Base-by-base conservation (phyloP, 2,888 invertebrate genomes). In the Epirrhoe tristata region DNA sequence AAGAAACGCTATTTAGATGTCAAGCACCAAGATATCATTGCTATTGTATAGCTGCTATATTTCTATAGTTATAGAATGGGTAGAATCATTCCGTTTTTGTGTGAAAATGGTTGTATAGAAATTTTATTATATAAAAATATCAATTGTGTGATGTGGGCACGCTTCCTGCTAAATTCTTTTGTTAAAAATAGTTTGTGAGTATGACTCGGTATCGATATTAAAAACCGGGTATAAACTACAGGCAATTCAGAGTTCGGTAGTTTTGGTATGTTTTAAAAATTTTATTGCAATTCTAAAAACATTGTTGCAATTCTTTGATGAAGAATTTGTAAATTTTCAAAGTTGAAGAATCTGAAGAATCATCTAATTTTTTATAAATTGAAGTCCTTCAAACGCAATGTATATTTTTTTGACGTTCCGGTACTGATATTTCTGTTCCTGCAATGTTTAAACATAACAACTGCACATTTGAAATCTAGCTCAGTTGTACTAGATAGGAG, bases 1-100 rank as follows among this genome's bases (percentile, higher is more conserved):
- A 36, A 39, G 64, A 64, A 43, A 52, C 51, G 53, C 46, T 51
- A 59, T 55, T 51, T 32, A 39, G 54, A 52, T 59, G 46, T 16
- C n/a, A 54, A 31, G 50, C 50, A 36, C 0, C 34, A n/a, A 59
- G 64, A 64, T 64, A 64, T 51, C 57, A 43, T 52, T 57, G 51
- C 63, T 46, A 54, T 63, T 63, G 63, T 51, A 36, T 36, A 12
- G 16, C 10, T 48, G 1, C 24, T 24, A 24, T 24, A 24, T 50
- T 64, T 54, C 50, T 55, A 64, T 64, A 14, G 59, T 12, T 52
- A 52, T 31, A 12, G 52, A 52, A 43, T 43, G 14, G 16, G 16
- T 16, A 46, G n/a, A 51, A 7, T 14, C n/a, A 59, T 24, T 31
- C 31, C 31, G 8, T 57, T 57, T 48, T 50, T 48, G 14, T 48